phyloP scores from a whole-genome alignment of 2,888 invertebrate species.

The Trissonchulus latispiculum region DNA sequence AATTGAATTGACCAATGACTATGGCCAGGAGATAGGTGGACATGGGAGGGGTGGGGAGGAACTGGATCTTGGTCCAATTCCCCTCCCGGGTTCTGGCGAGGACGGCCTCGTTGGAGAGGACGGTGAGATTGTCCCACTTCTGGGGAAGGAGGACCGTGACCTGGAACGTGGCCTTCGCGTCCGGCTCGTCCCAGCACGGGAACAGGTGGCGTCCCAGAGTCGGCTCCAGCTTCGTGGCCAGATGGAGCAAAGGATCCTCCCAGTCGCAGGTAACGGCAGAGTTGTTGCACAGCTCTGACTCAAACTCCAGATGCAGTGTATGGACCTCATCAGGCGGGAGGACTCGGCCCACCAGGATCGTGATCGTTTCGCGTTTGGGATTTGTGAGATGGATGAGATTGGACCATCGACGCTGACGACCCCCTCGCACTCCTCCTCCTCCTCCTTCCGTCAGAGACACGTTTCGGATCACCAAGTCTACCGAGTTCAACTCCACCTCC shows the following conservation, averaged over 20 bases:
- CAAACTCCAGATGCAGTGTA: background rate
- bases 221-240: slow-evolving; percentile 20
- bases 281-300: background rate
- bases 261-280: background rate
- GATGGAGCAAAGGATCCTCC: background rate
- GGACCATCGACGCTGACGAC: too few species aligned
- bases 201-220: slow-evolving; percentile 4
- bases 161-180: slow-evolving; percentile 17
- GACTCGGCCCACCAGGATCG: too few species aligned
- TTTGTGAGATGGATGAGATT: too few species aligned
- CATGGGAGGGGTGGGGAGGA: slow-evolving; percentile 44
- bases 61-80: background rate
- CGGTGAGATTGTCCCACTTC: background rate
- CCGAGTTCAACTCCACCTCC: too few species aligned
- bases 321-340: background rate
- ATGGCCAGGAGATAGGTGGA: slow-evolving; percentile 46
- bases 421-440: too few species aligned
- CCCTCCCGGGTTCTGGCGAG: background rate
- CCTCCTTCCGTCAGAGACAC: too few species aligned
- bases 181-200: slow-evolving; percentile 21
- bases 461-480: too few species aligned
- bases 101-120: slow-evolving; percentile 9
- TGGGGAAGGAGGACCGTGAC: background rate
- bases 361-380: too few species aligned
- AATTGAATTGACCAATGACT: slow-evolving; percentile 34